Evolutionary conservation across 1,140 invertebrate species (phyloP).

Genomic region (Trichoplusia ni): DNA sequence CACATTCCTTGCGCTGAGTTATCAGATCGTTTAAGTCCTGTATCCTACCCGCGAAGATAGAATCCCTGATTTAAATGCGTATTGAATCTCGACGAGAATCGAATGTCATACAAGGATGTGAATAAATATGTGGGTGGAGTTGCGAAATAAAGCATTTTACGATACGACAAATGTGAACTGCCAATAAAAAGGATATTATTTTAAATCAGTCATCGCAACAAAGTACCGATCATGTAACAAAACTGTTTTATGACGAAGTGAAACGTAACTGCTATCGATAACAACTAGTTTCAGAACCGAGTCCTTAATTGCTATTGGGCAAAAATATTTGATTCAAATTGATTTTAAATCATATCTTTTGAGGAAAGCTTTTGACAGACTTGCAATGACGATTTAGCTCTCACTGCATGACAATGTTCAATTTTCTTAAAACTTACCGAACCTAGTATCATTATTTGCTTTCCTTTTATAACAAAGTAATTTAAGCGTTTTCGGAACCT

Average conservation of each 20-base stretch:
- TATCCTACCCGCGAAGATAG: neutral
- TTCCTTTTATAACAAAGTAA: no score
- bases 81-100: neutral
- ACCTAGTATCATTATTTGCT: no score
- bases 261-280: slow-evolving; percentile 21
- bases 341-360: no score
- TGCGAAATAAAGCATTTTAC: slow-evolving; percentile 28
- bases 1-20: no score
- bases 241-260: slow-evolving; percentile 28
- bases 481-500: no score
- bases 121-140: slow-evolving; percentile 28
- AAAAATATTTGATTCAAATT: neutral
- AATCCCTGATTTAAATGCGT: neutral
- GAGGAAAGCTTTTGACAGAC: no score
- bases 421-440: no score
- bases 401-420: no score
- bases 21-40: no score
- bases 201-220: slow-evolving; percentile 29
- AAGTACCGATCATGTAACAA: slow-evolving; percentile 29
- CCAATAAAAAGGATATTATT: slow-evolving; percentile 31
- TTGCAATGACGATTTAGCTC: no score
- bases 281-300: slow-evolving; percentile 18
- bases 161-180: slow-evolving; percentile 24
- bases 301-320: slow-evolving; percentile 15
- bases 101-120: slow-evolving; percentile 12